Conservation (phyloP, 2,888 invertebrate species). For the Limnephilus auricula region DNA sequence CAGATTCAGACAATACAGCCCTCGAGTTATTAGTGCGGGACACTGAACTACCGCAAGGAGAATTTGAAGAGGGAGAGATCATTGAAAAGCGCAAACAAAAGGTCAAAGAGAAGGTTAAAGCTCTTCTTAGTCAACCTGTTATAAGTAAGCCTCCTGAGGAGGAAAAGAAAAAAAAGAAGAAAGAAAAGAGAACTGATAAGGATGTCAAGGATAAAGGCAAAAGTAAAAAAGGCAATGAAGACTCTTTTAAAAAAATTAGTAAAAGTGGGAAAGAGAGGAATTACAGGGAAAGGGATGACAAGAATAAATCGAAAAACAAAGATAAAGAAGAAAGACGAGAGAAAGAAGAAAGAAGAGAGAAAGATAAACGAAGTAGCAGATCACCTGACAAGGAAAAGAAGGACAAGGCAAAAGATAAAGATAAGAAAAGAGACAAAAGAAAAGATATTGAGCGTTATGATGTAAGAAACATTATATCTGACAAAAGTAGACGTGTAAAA, state of each 20-base stretch:
- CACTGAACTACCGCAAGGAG: conserved; percentile 72
- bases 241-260: conserved; percentile 88
- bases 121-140: conserved; percentile 66
- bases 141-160: conserved; percentile 69
- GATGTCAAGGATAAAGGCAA: conserved; percentile 72
- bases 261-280: conserved; percentile 87
- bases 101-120: conserved; percentile 68
- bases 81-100: conserved; percentile 73
- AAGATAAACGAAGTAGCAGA: conserved; percentile 68
- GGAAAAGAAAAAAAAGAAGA: conserved; percentile 76
- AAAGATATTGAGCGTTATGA: conserved; percentile 91
- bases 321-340: conserved; percentile 67
- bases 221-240: conserved; percentile 73
- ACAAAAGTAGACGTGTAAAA: conserved; percentile 81
- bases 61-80: conserved; percentile 80
- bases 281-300: conserved; percentile 82
- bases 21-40: conserved; percentile 73
- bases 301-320: conserved; percentile 66
- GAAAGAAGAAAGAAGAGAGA: conserved; percentile 58
- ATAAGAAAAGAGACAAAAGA: conserved; percentile 80
- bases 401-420: conserved; percentile 72
- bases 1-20: conserved; percentile 72
- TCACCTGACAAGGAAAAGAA: conserved; percentile 71
- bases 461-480: conserved; percentile 87
- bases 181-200: conserved; percentile 75